Evolutionary conservation across 2,113 vertebrate genomes (phyloP), one percentile per base, ranked within the genome.

Genomic region (Alligator sinensis): DNA sequence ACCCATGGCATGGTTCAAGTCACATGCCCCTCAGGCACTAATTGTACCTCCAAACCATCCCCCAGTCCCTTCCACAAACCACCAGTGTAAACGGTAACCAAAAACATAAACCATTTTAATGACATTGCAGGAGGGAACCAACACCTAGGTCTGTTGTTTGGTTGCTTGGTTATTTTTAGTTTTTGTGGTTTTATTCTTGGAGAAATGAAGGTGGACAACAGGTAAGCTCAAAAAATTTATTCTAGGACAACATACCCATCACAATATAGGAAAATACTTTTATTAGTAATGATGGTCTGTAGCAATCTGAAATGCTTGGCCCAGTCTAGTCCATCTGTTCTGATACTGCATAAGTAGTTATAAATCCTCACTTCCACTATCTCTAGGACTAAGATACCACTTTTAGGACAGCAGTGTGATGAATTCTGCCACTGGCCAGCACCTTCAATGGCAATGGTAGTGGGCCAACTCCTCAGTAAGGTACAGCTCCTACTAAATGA

Each of bases 161-260:
- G 38, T 72, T 38, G 68, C 68, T 21, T 17, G 18, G 30, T 6
- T 72, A 72, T 38, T 38, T 38, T 38, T 28, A n/a, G 68, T 38
- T 19, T 72, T 22, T 72, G 38, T 72, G 10, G 10, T 30, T 6
- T 30, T 68, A 11, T 21, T 21, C 22, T 22, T 30, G 21, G 68
- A 38, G 18, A 72, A 21, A 72, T 72, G 10, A 22, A 72, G 17
- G 10, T 3, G 58, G 22, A 25, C 83, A 81, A 30, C 55, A 30
- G 87, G 60, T 58, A 91, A 92, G 19, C 11, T 93, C 61, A 21
- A 77, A 93, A 91, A 8, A 63, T 89, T 77, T 87, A 63, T 90
- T 93, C 82, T 38, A 21, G 80, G 1, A 2, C 38, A 38, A 38
- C 38, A 38, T 84, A 77, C 58, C 72, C 70, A 11, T 84, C 91